A percentile compares a stretch with the other conserved stretches of the same genome.
Conservation (phyloP, 92 coral and sea anemone genomes). For the Bergia sp. region DNA sequence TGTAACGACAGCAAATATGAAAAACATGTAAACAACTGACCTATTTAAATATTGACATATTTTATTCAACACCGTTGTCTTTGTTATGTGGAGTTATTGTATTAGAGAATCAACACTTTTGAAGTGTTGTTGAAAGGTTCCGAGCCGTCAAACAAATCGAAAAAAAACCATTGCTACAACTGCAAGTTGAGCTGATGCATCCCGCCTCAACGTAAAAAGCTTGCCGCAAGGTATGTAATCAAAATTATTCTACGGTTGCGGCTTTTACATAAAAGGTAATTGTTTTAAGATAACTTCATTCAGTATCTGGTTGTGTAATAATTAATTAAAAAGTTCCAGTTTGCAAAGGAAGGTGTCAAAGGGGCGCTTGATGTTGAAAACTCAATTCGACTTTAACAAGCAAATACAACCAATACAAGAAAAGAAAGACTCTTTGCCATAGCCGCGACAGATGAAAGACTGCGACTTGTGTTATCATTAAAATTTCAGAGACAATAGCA, state of each 20-base stretch:
- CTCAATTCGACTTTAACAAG: neutral
- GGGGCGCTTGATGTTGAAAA: neutral
- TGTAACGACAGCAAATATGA: constrained; percentile 12
- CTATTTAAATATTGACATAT: constrained; percentile 57
- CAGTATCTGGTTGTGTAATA: neutral
- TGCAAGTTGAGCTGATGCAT: too few species aligned
- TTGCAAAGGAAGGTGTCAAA: constrained; percentile 20
- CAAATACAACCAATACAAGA: neutral
- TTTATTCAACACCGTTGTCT: constrained; percentile 49
- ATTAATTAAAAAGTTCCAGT: neutral
- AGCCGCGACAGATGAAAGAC: too few species aligned
- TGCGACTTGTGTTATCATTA: too few species aligned
- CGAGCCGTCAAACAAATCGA: neutral
- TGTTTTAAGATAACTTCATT: neutral
- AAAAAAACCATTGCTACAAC: too few species aligned
- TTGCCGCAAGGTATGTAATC: neutral
- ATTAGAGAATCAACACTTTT: constrained; percentile 1
- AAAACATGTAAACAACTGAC: constrained; percentile 47
- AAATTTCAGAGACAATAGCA: too few species aligned
- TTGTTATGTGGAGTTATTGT: constrained; percentile 3
- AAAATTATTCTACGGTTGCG: neutral
- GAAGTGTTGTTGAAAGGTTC: neutral
- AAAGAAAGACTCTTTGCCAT: too few species aligned
- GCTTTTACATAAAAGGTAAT: neutral
- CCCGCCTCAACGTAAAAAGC: neutral